Evolutionary conservation across 2,888 invertebrate genomes (phyloP).

Genomic region (Vannuccia rotundouncinata): DNA sequence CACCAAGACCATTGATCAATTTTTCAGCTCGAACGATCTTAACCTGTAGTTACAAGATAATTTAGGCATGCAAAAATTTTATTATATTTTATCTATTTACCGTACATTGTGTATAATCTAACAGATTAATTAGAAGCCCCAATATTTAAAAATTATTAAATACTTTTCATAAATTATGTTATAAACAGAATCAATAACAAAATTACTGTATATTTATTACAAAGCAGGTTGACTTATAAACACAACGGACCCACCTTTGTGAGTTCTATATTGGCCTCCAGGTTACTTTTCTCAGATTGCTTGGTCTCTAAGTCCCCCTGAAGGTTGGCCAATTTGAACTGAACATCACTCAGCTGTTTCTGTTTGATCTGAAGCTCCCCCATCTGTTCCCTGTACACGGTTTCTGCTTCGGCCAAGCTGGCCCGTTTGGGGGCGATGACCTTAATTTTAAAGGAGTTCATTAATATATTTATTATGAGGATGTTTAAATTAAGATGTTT

Average conservation of each 20-base stretch:
- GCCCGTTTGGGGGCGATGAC: conserved; percentile 54
- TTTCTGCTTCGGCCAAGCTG: conserved; percentile 49
- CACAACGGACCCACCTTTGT: conserved; percentile 65
- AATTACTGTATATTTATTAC: too few relatives aligned
- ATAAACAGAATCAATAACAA: too few relatives aligned
- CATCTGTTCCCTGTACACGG: conserved; percentile 48
- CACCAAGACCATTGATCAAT: conserved; percentile 54
- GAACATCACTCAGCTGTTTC: conserved; percentile 50
- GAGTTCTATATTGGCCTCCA: conserved; percentile 54
- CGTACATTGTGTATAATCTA: too few relatives aligned
- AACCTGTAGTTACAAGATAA: too few relatives aligned
- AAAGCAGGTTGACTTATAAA: too few relatives aligned
- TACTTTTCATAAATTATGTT: too few relatives aligned
- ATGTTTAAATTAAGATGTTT: too few relatives aligned
- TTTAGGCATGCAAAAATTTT: too few relatives aligned
- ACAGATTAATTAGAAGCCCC: too few relatives aligned
- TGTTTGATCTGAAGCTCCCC: conserved; percentile 49
- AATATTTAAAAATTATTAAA: too few relatives aligned
- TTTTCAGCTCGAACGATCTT: conserved; percentile 56
- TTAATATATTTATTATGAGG: too few relatives aligned
- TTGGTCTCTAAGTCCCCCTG: conserved; percentile 50
- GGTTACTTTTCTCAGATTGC: conserved; percentile 52
- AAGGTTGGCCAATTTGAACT: conserved; percentile 49
- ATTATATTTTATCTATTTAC: too few relatives aligned
- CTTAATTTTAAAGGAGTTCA: conserved; percentile 41